Base-by-base conservation (phyloP, 2,888 invertebrate species). In the Eubasilissa splendida region DNA sequence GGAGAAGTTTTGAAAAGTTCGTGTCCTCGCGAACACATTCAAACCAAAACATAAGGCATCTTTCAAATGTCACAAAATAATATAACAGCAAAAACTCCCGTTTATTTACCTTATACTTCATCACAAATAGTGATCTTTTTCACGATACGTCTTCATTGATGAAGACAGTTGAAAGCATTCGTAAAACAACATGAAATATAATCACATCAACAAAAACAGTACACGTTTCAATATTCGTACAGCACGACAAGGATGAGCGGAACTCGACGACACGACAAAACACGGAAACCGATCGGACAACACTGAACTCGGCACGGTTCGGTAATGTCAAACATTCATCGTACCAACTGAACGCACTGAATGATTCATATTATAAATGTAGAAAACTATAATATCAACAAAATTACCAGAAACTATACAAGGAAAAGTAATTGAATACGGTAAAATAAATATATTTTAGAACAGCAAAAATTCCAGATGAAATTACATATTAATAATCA, bases 251-350 rank as follows among this genome's bases (percentile, higher is more conserved):
- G 54, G 65, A 77, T 52, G 52, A 63, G 73, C 77, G 56, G 33
- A 76, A 79, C 70, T 63, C 56, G 53, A 63, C 76, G 68, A 77
- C 78, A 65, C 80, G 76, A 65, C 65, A 76, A 53, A 86, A 86
- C 84, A 85, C 84, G 82, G 84, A 84, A 84, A 68, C 66, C 65
- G 31, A 52, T 65, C 74, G 77, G 75, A 73, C 66, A 50, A 63
- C 53, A 65, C 79, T 76, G 79, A 79, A 79, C 79, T 68, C 63
- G 5, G 63, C 53, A 71, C 78, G 60, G 42, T 58, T 53, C 53
- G 1, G 11, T 68, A 60, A 78, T 54, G 78, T 78, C 78, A 78
- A 78, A 71, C 71, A 10, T 31, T 14, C 71, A 22, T 9, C 8
- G n/a, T 33, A 53, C 71, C 71, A 78, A 78, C 33, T 3, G 60